Evolutionary conservation across 2,888 invertebrate species (phyloP).

Genomic region (Lamellibrachia columna): DNA sequence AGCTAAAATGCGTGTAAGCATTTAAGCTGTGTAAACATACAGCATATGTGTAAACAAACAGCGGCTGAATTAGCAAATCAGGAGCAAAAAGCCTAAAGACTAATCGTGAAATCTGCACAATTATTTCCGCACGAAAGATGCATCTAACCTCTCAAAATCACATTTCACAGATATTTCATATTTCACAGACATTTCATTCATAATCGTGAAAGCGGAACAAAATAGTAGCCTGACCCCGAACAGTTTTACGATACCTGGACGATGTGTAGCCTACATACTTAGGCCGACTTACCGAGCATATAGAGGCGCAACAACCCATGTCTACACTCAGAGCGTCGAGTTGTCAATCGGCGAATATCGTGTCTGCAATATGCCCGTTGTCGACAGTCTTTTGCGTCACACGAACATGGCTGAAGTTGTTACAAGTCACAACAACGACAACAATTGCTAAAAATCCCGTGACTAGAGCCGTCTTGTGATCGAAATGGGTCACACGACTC

Average conservation of each 20-base stretch:
- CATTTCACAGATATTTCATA: too few relatives aligned
- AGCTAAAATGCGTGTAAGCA: too few relatives aligned
- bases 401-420: background rate
- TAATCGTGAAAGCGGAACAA: background rate
- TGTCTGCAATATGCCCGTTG: background rate
- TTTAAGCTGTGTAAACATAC: too few relatives aligned
- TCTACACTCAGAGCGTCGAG: background rate
- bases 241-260: background rate
- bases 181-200: background rate
- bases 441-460: background rate
- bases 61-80: too few relatives aligned
- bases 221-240: too few relatives aligned
- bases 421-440: background rate
- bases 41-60: too few relatives aligned
- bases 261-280: background rate
- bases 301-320: slow-evolving; percentile 1
- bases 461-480: background rate
- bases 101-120: background rate
- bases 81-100: too few relatives aligned
- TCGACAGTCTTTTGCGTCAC: background rate
- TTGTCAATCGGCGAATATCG: background rate
- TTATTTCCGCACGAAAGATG: background rate
- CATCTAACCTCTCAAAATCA: too few relatives aligned
- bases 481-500: background rate
- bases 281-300: background rate